Percentiles rank a stretch among this genome's conserved stretches.
Conservation (phyloP, 1,140 invertebrate species). For the Bombus pascuorum region DNA sequence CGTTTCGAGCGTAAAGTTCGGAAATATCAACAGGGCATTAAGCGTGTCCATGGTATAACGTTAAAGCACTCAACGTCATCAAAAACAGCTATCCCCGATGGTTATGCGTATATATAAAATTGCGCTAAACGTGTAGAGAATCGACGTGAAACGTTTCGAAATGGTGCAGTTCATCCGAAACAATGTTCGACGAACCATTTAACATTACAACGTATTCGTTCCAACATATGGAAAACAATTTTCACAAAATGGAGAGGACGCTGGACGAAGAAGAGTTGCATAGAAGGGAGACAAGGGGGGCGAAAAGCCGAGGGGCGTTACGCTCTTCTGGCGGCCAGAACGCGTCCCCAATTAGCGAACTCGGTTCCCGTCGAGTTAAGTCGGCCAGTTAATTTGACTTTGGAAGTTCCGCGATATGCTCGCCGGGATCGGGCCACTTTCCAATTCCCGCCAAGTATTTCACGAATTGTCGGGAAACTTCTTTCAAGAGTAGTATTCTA, state of each 20-base stretch:
- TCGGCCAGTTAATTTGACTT: slow-evolving; percentile 36
- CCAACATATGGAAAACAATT: slow-evolving; percentile 26
- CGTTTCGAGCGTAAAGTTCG: not conserved
- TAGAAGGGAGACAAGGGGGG: too few species aligned
- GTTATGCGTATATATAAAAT: not conserved
- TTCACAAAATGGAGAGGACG: not conserved
- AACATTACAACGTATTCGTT: not conserved
- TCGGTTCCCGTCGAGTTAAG: slow-evolving; percentile 7
- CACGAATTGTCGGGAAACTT: slow-evolving; percentile 6
- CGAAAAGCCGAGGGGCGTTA: not conserved
- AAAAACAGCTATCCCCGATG: not conserved
- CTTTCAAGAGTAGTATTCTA: not conserved
- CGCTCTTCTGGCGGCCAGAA: not conserved
- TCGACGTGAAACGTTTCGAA: not conserved
- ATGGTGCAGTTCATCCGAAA: not conserved
- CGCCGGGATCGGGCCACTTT: not conserved
- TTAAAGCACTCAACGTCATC: not conserved
- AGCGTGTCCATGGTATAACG: not conserved
- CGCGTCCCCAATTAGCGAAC: slow-evolving; percentile 25
- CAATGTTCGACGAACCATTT: not conserved
- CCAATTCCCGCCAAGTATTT: slow-evolving; percentile 8
- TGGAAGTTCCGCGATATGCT: slow-evolving; percentile 2
- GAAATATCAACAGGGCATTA: not conserved
- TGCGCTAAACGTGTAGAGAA: not conserved
- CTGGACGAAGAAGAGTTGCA: too few species aligned